Conservation (phyloP, 1,140 invertebrate genomes). For the Apis cerana region DNA sequence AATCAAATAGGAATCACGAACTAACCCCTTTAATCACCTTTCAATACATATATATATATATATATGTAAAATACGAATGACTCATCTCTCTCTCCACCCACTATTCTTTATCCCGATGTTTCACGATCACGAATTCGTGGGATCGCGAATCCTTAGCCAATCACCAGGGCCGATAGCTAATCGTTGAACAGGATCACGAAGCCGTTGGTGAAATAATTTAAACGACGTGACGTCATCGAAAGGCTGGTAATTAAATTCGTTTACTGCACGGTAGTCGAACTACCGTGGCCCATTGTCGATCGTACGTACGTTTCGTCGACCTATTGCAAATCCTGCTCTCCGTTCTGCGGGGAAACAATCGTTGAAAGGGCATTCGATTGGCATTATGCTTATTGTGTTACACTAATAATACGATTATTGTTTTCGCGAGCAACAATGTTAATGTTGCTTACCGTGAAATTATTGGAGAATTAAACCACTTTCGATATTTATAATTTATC, state of each 20-base stretch:
- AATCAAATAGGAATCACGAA: not conserved
- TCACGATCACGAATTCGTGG: not conserved
- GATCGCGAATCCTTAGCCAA: slow-evolving; percentile 20
- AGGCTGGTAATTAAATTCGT: slow-evolving; percentile 27
- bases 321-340: not conserved
- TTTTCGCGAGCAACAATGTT: too few relatives aligned
- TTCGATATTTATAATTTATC: too few relatives aligned
- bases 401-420: too few relatives aligned
- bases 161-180: slow-evolving; percentile 36
- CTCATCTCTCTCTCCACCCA: not conserved
- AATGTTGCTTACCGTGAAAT: too few relatives aligned
- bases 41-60: not conserved
- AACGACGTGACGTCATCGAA: slow-evolving; percentile 7
- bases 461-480: too few relatives aligned
- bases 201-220: slow-evolving; percentile 23
- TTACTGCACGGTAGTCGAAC: not conserved
- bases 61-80: too few relatives aligned
- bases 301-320: not conserved
- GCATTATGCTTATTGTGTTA: too few relatives aligned
- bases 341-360: too few relatives aligned
- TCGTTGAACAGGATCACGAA: not conserved
- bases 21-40: slow-evolving; percentile 49
- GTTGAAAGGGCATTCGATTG: too few relatives aligned
- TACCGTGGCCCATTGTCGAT: not conserved
- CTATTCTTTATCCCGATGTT: slow-evolving; percentile 4